Evolutionary conservation across 2,113 vertebrate genomes (phyloP).

Genomic region (Carassius auratus): DNA sequence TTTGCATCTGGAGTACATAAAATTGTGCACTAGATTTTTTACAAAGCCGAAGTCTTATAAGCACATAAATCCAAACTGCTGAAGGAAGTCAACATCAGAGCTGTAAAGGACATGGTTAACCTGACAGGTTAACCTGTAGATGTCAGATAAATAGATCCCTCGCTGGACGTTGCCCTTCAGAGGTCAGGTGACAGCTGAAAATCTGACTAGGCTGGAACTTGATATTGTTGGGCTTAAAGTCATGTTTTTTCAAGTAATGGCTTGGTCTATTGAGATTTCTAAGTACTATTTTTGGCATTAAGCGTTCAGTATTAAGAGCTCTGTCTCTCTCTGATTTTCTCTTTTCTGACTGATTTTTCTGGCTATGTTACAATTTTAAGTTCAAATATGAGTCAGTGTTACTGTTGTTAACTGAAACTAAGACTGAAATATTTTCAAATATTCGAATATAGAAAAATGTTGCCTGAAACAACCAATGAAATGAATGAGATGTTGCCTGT

Average conservation of each 20-base stretch:
- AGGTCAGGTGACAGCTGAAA: conserved; percentile 29
- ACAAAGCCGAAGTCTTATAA: neutral
- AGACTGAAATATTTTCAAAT: neutral
- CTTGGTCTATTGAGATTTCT: conserved; percentile 19
- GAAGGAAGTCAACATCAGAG: conserved; percentile 14
- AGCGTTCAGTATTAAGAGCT: neutral
- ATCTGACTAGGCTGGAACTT: neutral
- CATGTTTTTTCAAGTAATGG: conserved; percentile 1
- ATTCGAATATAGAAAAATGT: neutral
- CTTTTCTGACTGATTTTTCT: neutral
- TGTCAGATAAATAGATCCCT: conserved; percentile 34
- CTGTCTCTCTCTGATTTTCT: conserved; percentile 1
- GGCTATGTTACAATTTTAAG: neutral
- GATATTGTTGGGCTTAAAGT: neutral
- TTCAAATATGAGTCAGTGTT: neutral
- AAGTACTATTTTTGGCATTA: conserved; percentile 11
- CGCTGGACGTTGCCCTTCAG: neutral
- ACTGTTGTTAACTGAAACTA: neutral
- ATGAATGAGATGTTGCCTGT: neutral
- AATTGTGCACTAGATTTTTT: too few relatives aligned
- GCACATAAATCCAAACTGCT: neutral
- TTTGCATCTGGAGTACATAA: too few relatives aligned
- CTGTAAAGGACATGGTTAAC: conserved; percentile 18
- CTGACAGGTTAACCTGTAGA: conserved; percentile 28
- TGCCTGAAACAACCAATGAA: neutral